Evolutionary conservation across 2,113 vertebrate species (phyloP), one percentile per base, ranked within the genome.

Genomic region (Ramphastos sulfuratus): DNA sequence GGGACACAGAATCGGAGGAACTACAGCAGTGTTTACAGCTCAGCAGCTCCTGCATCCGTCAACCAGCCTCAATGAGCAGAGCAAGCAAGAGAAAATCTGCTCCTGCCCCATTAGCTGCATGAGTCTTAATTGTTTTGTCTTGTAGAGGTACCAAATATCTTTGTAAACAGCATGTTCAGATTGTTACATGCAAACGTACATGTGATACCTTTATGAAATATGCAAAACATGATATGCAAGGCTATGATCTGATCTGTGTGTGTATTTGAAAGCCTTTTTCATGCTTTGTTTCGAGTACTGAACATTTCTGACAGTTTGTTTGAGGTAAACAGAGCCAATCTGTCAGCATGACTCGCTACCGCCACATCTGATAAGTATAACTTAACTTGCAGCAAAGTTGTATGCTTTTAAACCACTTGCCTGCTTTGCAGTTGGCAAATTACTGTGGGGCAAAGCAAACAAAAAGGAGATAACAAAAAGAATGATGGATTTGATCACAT

Each of bases 321-420:
- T 93, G 91, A 93, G 87, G 90, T 77, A 93, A 91, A 92, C 67
- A 89, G 92, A 92, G 67, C 54, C 87, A 95, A 64, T 85, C 87
- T 94, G 93, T 94, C 92, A 69, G 84, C 81, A 33, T 81, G 90
- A 85, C 89, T 95, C 93, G 78, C 70, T 50, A 76, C 79, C 37
- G 82, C 59, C 67, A 50, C 75, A 92, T 82, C 87, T 93, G 85
- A 85, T 78, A 85, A 94, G 78, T 94, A 95, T 28, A 70, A 92
- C 83, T 95, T 73, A 37, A 83, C 80, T 78, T 95, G 93, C 46
- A 91, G 44, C 54, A 85, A 54, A 70, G 35, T 73, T 84, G 80
- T 75, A 37, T 86, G 90, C 86, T 96, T 93, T 90, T 88, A 59
- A 94, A 95, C 48, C 82, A 61, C 85, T 82, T 84, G 48, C 59